Percentiles rank a stretch among this genome's conserved stretches.
These are phyloP conservation scores for Lordiphosa collinella DNA, from an alignment of 1,140 invertebrate genomes.

Conservation along the genomic window DNA sequence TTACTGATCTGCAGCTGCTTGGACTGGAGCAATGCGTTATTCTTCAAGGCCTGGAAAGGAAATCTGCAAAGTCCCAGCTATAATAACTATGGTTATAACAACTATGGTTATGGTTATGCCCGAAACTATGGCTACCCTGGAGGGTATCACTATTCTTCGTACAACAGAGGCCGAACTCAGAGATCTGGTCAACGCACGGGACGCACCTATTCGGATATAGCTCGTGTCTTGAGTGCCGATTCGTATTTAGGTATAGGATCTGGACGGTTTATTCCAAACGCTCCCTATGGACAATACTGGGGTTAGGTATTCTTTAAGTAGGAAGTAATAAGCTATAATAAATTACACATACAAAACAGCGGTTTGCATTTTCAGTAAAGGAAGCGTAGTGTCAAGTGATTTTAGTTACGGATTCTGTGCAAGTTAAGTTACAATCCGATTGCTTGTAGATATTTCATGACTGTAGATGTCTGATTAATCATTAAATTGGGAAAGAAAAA, in stretches of 20 bases:
- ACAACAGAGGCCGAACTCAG: neutral
- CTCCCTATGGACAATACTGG: constrained; percentile 34
- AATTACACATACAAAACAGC: too few relatives aligned
- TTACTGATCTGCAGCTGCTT: constrained; percentile 26
- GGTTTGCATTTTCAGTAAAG: too few relatives aligned
- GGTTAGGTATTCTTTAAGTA: constrained; percentile 23
- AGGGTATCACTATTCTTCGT: constrained; percentile 7
- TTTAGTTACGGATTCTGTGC: too few relatives aligned
- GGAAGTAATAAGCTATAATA: neutral
- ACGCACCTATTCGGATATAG: constrained; percentile 53
- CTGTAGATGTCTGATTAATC: too few relatives aligned
- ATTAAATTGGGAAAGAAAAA: too few relatives aligned
- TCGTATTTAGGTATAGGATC: constrained; percentile 44
- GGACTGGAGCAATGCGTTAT: constrained; percentile 35
- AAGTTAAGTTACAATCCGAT: too few relatives aligned
- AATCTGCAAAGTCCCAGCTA: constrained; percentile 2
- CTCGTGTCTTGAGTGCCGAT: constrained; percentile 35
- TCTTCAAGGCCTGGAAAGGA: constrained; percentile 48
- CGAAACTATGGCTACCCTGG: constrained; percentile 17
- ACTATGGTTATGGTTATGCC: constrained; percentile 18
- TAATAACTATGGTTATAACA: constrained; percentile 16
- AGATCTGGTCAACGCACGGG: constrained; percentile 40
- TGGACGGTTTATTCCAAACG: constrained; percentile 34
- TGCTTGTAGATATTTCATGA: too few relatives aligned
- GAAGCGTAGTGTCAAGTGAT: too few relatives aligned